These are phyloP conservation scores for Gymnogyps californianus DNA, from an alignment of 2,113 vertebrate species.

Conservation along the genomic window DNA sequence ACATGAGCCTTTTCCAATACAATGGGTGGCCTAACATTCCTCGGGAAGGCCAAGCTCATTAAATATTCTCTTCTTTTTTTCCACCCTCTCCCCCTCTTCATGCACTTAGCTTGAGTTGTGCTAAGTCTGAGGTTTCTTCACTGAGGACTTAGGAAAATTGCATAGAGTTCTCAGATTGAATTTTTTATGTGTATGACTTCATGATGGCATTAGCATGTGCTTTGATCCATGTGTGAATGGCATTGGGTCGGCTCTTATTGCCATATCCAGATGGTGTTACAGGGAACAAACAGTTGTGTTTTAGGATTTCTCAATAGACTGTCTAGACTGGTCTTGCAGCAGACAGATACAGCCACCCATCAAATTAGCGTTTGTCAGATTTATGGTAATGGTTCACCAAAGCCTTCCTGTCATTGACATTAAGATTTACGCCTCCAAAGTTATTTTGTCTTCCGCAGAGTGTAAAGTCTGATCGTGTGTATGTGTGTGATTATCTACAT, in stretches of 20 bases:
- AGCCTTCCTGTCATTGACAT: conserved; percentile 95
- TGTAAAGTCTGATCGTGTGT: conserved; percentile 73
- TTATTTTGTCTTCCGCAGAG: conserved; percentile 78
- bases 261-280: conserved; percentile 95
- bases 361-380: conserved; percentile 98
- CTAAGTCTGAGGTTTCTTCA: conserved; percentile 79
- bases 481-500: conserved; percentile 2
- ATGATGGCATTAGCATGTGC: conserved; percentile 83
- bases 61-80: conserved; percentile 77
- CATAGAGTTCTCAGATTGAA: conserved; percentile 82
- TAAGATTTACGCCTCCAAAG: conserved; percentile 90
- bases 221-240: conserved; percentile 92
- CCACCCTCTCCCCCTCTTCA: conserved; percentile 60
- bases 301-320: conserved; percentile 94
- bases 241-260: conserved; percentile 87
- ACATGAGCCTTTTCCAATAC: conserved; percentile 83
- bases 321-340: conserved; percentile 97
- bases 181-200: conserved; percentile 87
- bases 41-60: conserved; percentile 80
- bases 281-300: conserved; percentile 91
- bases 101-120: conserved; percentile 75
- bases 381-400: conserved; percentile 96
- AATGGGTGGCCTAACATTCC: conserved; percentile 85
- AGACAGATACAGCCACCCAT: conserved; percentile 99
- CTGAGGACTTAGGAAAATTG: conserved; percentile 82